Evolutionary conservation across 2,797 vertebrate species (phyloP), one percentile per base, ranked within the genome.

Genomic region (Coregonus sp.): DNA sequence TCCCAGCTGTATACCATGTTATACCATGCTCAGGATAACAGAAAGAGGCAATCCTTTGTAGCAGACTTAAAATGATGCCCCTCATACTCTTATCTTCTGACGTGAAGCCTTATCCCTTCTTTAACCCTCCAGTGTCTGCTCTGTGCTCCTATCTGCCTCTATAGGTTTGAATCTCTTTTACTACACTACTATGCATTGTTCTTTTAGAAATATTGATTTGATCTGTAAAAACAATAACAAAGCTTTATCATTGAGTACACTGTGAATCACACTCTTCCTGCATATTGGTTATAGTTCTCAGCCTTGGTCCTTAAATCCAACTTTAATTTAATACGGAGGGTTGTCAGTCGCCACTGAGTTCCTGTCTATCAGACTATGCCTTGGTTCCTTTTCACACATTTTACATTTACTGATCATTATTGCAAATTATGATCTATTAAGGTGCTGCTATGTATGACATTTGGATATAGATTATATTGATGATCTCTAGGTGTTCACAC

Each of bases 141-240:
- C 77, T 72, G 74, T 70, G 61, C 31, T 68, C 77, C 31, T 75
- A 31, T 80, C 80, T 66, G 66, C 76, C 75, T 80, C 76, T 51
- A 56, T 35, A 51, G 9, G 35, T 76, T 75, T 50, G 11, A 59
- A n/a, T 76, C 66, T 67, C 56, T 84, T 14, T 70, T 68, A 37
- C 37, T 80, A 78, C 84, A 78, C 82, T 79, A 91, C 91, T 93
- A 93, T 94, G 92, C 92, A 93, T 92, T 82, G 59, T 80, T 83
- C 81, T 79, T 78, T 77, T 70, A 72, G 86, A 82, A 73, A 74
- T 73, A 85, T 88, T 76, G 63, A 80, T 85, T 84, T 73, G 76
- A 83, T 85, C 29, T 61, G 77, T 83, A 73, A 82, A 76, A 80
- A 75, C 20, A 4, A 63, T 11, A 66, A 66, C 70, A 76, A 75